Percentiles rank a stretch among this genome's conserved stretches.
Conservation (phyloP, 2,113 vertebrate species). For the Phainopepla nitens region DNA sequence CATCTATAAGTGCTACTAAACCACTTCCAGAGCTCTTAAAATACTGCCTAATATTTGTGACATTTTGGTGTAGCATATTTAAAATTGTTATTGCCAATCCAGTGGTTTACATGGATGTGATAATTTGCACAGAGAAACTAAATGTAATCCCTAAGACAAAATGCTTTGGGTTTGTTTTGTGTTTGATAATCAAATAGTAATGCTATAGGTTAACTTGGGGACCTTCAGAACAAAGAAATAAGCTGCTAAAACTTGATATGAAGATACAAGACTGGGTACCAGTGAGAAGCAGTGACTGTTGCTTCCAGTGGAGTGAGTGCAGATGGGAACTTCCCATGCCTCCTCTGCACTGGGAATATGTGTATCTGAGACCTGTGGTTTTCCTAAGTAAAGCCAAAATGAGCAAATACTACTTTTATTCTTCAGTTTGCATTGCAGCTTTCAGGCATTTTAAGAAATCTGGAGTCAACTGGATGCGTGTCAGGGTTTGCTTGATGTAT, state of each 20-base stretch:
- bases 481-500: background rate
- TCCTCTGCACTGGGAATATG: accelerated
- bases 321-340: background rate
- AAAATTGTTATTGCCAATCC: background rate
- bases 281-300: background rate
- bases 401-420: background rate
- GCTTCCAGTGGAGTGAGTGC: background rate
- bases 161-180: background rate
- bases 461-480: background rate
- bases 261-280: background rate
- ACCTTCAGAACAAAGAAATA: background rate
- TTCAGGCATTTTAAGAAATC: background rate
- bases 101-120: background rate
- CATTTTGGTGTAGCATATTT: background rate
- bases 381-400: background rate
- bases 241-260: background rate
- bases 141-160: background rate
- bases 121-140: background rate
- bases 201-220: background rate
- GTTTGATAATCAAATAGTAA: background rate
- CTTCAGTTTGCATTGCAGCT: background rate
- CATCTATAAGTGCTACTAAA: background rate
- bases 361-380: background rate
- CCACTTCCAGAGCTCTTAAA: background rate
- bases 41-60: background rate